phyloP scores from a whole-genome alignment of 2,113 vertebrate genomes.

The Tinamus guttatus region DNA sequence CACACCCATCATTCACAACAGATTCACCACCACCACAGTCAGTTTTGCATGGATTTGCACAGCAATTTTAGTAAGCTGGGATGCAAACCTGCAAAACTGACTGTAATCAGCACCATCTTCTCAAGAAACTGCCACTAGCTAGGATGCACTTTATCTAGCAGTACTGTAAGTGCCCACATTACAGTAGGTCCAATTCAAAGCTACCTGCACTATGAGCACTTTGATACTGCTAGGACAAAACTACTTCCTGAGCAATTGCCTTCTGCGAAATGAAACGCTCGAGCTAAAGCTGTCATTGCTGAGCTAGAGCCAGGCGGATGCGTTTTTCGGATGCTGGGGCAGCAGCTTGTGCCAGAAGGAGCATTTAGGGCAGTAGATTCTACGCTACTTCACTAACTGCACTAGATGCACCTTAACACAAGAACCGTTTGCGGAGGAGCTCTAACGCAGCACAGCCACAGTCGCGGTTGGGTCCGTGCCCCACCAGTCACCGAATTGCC shows the following conservation, averaged over 20 bases:
- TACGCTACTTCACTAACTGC: conserved; percentile 95
- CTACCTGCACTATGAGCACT: conserved; percentile 99
- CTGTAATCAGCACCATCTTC: conserved; percentile 75
- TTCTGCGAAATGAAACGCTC: neutral
- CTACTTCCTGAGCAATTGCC: neutral
- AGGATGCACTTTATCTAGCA: conserved; percentile 79
- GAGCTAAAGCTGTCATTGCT: neutral
- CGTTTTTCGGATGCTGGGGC: conserved; percentile 4
- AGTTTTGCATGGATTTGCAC: conserved; percentile 99
- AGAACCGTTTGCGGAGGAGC: conserved; percentile 35
- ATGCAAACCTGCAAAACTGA: conserved; percentile 98
- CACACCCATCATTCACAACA: neutral
- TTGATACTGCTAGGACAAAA: conserved; percentile 89
- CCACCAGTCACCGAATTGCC: conserved; percentile 42
- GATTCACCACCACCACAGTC: conserved; percentile 86
- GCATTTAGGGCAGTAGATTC: conserved; percentile 99
- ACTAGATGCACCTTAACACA: conserved; percentile 99
- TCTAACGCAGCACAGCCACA: neutral
- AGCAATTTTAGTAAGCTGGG: conserved; percentile 95
- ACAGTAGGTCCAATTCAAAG: conserved; percentile 88
- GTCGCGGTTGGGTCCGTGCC: neutral
- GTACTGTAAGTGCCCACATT: conserved; percentile 95
- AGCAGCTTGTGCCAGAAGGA: conserved; percentile 94
- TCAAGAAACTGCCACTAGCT: neutral
- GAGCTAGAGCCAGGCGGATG: neutral